Evolutionary conservation across 35 echinoderm and acorn worm genomes (phyloP), one percentile per base, ranked within the genome.

Genomic region (Ophioderma brevispina): DNA sequence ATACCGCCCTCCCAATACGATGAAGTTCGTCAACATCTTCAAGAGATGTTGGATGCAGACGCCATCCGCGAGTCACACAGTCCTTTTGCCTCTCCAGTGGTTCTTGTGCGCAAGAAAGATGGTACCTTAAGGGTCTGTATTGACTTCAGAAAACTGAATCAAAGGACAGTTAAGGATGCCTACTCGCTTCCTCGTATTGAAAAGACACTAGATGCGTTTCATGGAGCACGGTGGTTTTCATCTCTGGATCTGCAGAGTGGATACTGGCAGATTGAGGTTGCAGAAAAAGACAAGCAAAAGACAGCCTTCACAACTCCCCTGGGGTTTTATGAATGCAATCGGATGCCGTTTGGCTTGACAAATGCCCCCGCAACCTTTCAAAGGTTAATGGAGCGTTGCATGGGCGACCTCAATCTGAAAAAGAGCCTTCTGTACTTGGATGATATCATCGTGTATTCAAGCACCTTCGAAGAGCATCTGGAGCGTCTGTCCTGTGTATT

Each of bases 231-330:
- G 81, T 25, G 40, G 6, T 84, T 91, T 32, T 84, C 89, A 0
- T 88, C 90, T 5, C 55, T 92, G 32, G 82, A 80, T 56, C 42
- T 92, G 25, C 56, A 41, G 25, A 40, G 35, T 0, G 80, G 80
- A 25, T 85, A 91, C 42, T 91, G 80, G 80, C 89, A 91, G 40
- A 83, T 11, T 1, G 50, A 92, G 77, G 39, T 86, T 13, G 64
- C 64, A 35, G 90, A 92, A 35, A 32, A 32, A 87, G 90, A 86
- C 40, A 85, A 79, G 39, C n/a, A 21, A 31, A 92, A 86, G 84
- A 92, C 90, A 19, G 90, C 90, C 23, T 87, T 92, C 36, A 92
- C 84, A 4, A 86, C 75, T 14, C 90, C 88, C 21, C 55, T 90
- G 46, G 88, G 88, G 6, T 35, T 90, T 23, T 92, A 41, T 64